These are phyloP conservation scores for Drosophila lacertosa DNA, from an alignment of 1,140 invertebrate genomes.

Conservation along the genomic window DNA sequence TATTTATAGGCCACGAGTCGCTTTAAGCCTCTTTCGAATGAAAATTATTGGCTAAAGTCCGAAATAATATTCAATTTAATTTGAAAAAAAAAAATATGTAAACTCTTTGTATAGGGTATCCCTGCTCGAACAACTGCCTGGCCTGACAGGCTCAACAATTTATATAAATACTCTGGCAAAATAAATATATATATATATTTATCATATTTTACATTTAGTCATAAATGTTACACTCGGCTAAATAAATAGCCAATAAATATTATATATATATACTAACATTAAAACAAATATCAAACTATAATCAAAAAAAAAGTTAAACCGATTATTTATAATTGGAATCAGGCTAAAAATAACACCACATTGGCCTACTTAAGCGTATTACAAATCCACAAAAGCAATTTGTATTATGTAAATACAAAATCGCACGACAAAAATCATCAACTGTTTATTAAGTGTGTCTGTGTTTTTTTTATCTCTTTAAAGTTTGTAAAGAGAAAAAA, in stretches of 20 bases:
- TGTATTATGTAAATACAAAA: slow-evolving; percentile 32
- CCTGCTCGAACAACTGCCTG: neutral
- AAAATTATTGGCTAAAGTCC: too few species aligned
- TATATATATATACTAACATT: slow-evolving; percentile 16
- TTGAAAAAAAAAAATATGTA: too few species aligned
- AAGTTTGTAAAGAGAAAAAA: neutral
- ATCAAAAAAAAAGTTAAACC: slow-evolving; percentile 9
- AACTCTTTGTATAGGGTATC: too few species aligned
- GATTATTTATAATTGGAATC: slow-evolving; percentile 49
- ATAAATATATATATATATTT: slow-evolving; percentile 4
- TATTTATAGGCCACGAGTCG: too few species aligned
- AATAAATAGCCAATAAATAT: slow-evolving; percentile 25
- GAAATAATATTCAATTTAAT: too few species aligned
- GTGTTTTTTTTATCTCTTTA: slow-evolving; percentile 1
- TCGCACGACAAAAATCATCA: slow-evolving; percentile 5
- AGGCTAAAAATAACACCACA: slow-evolving; percentile 26
- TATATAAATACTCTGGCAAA: neutral
- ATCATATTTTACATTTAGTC: slow-evolving; percentile 1
- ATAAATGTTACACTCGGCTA: neutral
- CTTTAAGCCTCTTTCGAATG: too few species aligned
- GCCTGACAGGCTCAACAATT: too few species aligned
- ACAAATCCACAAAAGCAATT: slow-evolving; percentile 41
- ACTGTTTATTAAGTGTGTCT: slow-evolving; percentile 9
- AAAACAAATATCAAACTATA: neutral
- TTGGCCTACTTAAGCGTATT: slow-evolving; percentile 37